Percentiles rank a stretch among this genome's conserved stretches.
These are phyloP conservation scores for Corydoras sp. DNA, from an alignment of 2,113 vertebrate genomes.

Conservation along the genomic window DNA sequence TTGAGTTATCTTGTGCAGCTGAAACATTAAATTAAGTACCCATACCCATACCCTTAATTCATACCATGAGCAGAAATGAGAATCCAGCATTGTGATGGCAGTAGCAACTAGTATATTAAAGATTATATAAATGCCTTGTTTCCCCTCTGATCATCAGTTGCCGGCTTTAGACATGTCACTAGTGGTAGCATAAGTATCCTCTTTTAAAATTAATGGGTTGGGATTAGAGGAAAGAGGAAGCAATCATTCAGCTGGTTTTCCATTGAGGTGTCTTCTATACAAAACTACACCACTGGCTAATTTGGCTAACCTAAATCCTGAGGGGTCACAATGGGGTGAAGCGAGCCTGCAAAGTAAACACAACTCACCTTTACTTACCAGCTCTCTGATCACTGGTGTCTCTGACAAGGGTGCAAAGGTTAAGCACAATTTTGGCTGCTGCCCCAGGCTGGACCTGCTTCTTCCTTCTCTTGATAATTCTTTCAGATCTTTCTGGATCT, in stretches of 20 bases:
- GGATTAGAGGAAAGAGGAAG: background rate
- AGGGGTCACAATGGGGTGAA: conserved; percentile 13
- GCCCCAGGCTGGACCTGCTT: background rate
- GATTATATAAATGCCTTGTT: background rate
- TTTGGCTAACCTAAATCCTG: conserved; percentile 7
- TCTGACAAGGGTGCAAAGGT: conserved; percentile 10
- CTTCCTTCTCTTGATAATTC: background rate
- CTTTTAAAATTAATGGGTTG: conserved; percentile 3
- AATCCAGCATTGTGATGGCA: no score
- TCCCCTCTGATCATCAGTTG: background rate
- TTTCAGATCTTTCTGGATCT: background rate
- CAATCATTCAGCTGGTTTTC: conserved; percentile 35
- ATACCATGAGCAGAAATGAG: no score
- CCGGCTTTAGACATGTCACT: background rate
- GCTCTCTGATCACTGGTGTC: background rate
- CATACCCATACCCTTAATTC: no score
- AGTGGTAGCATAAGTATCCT: background rate
- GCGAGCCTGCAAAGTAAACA: background rate
- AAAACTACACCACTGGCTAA: conserved; percentile 12
- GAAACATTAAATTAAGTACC: no score
- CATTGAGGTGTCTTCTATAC: conserved; percentile 50
- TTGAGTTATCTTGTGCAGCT: no score
- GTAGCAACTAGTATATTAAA: no score
- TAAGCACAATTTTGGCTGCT: conserved; percentile 1
- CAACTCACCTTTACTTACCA: background rate